A percentile compares a stretch with the other conserved stretches of the same genome.
Evolutionary conservation across 1,140 invertebrate genomes (phyloP).

Genomic region (Monochamus saltuarius): DNA sequence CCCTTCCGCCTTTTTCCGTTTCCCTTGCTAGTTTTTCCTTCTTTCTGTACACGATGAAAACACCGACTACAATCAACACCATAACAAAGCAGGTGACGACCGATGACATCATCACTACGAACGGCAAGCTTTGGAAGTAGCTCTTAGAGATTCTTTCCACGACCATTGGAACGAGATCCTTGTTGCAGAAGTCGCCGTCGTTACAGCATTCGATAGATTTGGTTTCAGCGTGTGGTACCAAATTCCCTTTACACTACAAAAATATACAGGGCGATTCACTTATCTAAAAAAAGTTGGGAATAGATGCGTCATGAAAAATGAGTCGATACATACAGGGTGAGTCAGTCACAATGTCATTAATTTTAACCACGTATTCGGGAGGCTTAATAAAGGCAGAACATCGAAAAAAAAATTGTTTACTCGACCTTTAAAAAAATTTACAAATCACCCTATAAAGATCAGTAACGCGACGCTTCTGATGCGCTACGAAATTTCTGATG

Average conservation of each 20-base stretch:
- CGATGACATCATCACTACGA: not conserved
- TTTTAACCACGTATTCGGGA: no score
- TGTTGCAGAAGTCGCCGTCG: constrained; percentile 76
- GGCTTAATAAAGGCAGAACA: no score
- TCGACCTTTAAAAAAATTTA: no score
- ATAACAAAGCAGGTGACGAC: not conserved
- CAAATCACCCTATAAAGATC: no score
- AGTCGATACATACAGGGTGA: no score
- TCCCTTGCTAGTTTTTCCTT: not conserved
- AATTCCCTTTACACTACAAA: constrained; percentile 80
- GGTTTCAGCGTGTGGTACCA: constrained; percentile 72
- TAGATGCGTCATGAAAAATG: no score
- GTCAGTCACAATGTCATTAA: no score
- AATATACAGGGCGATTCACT: constrained; percentile 5
- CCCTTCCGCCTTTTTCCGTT: not conserved
- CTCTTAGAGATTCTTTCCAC: not conserved
- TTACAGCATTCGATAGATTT: constrained; percentile 86
- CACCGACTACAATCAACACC: no score
- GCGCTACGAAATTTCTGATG: no score
- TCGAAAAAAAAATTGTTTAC: no score
- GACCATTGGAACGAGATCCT: constrained; percentile 63
- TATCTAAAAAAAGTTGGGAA: no score
- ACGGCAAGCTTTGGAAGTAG: not conserved
- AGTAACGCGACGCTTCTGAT: no score
- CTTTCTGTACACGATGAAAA: not conserved